Conservation (phyloP, 1,140 invertebrate genomes). For the Saccostrea glomerata region DNA sequence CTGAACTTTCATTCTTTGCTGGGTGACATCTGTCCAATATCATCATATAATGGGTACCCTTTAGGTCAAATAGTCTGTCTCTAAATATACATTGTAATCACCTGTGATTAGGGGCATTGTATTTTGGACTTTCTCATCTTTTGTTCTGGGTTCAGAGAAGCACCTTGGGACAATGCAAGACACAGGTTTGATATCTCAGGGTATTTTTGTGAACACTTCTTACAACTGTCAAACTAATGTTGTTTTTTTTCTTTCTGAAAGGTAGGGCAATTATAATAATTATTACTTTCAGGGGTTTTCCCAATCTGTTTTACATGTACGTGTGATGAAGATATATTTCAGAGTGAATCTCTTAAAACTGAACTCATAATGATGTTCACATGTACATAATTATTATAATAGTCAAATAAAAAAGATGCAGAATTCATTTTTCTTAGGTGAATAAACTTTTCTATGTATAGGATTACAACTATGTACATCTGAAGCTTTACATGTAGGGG, state of each 20-base stretch:
- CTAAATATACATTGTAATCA: background rate
- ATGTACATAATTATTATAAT: too few relatives aligned
- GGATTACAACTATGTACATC: too few relatives aligned
- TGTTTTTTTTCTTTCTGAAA: background rate
- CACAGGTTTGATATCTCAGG: background rate
- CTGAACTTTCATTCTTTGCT: constrained; percentile 38
- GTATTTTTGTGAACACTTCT: background rate
- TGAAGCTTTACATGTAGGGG: too few relatives aligned
- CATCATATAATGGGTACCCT: background rate
- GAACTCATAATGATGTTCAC: too few relatives aligned
- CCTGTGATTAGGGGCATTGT: background rate
- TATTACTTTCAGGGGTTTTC: too few relatives aligned
- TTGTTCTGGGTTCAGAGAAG: background rate
- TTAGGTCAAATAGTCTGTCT: background rate
- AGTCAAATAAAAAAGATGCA: too few relatives aligned
- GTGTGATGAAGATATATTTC: too few relatives aligned
- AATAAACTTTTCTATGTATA: too few relatives aligned
- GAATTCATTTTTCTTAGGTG: too few relatives aligned
- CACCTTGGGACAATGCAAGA: background rate
- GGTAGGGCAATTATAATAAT: background rate
- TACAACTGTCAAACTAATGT: background rate
- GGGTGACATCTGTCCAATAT: constrained; percentile 21
- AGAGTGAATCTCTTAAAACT: too few relatives aligned
- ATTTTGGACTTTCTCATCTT: constrained; percentile 11
- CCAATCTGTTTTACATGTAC: too few relatives aligned